Conservation (phyloP, 2,797 vertebrate genomes). For the Alca torda region DNA sequence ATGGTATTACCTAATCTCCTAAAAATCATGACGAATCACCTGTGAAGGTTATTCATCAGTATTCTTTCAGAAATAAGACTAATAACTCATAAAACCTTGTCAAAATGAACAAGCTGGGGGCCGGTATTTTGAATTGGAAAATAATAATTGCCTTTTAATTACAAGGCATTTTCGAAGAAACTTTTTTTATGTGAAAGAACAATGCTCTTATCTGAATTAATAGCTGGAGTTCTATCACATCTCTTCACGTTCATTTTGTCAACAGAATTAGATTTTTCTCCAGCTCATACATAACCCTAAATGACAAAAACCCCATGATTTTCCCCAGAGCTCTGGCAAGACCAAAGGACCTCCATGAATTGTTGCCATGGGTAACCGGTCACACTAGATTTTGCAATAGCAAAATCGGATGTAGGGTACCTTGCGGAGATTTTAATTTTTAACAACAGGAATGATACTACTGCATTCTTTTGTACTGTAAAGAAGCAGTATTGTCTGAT, state of each 20-base stretch:
- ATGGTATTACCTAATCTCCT: not conserved
- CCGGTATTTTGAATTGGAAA: not conserved
- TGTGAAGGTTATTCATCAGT: not conserved
- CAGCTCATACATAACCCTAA: not conserved
- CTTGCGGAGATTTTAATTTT: not conserved
- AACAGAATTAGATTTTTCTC: not conserved
- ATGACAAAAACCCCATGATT: not conserved
- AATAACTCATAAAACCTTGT: conserved; percentile 13
- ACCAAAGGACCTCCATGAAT: not conserved
- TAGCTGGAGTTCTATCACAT: not conserved
- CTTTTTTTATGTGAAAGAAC: not conserved
- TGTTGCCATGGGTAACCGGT: not conserved
- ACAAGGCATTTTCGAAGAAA: conserved; percentile 7
- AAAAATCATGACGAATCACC: not conserved
- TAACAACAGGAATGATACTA: not conserved
- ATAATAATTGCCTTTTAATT: not conserved
- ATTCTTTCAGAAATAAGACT: not conserved
- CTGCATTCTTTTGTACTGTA: not conserved
- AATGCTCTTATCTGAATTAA: not conserved
- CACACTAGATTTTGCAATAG: not conserved
- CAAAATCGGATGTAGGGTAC: not conserved
- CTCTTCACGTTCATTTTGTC: not conserved
- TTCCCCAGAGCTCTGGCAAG: not conserved
- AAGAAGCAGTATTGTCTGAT: not conserved
- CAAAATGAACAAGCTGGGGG: not conserved